Conservation (phyloP, 64 coral and sea anemone species). For the Montipora capricornis region DNA sequence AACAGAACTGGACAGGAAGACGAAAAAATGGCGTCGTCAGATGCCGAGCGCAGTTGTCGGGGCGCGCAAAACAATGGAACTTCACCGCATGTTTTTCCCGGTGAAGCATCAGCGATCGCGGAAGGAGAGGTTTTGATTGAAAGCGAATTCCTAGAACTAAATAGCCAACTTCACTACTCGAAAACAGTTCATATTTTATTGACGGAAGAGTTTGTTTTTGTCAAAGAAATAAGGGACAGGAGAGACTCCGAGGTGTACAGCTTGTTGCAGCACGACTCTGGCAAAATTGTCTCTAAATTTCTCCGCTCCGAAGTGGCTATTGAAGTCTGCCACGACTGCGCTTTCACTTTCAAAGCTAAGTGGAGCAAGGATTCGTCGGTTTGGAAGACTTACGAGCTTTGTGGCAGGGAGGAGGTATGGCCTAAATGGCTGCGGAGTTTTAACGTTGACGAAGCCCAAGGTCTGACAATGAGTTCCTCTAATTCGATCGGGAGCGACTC, state of each 20-base stretch:
- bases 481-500: conserved; percentile 13
- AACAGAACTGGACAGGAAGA: background rate
- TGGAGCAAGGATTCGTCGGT: conserved; percentile 22
- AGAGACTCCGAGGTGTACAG: conserved; percentile 5
- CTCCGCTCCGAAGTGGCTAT: conserved; percentile 44
- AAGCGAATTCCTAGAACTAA: conserved; percentile 65
- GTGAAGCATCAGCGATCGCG: conserved; percentile 26
- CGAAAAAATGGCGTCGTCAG: conserved; percentile 18
- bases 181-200: conserved; percentile 70
- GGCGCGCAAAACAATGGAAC: background rate
- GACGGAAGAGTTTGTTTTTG: conserved; percentile 68
- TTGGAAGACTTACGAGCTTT: conserved; percentile 71
- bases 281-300: conserved; percentile 63
- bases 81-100: background rate
- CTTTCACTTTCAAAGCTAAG: conserved; percentile 75
- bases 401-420: conserved; percentile 60
- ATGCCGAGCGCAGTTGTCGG: conserved; percentile 17
- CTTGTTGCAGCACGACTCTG: conserved; percentile 56
- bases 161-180: conserved; percentile 50
- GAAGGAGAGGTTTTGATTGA: conserved; percentile 77
- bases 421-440: conserved; percentile 69
- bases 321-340: conserved; percentile 53
- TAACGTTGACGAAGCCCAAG: background rate
- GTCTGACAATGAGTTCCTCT: background rate
- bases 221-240: conserved; percentile 54